Conservation (phyloP, 1,140 invertebrate species). For the Nixonia krombeini region DNA sequence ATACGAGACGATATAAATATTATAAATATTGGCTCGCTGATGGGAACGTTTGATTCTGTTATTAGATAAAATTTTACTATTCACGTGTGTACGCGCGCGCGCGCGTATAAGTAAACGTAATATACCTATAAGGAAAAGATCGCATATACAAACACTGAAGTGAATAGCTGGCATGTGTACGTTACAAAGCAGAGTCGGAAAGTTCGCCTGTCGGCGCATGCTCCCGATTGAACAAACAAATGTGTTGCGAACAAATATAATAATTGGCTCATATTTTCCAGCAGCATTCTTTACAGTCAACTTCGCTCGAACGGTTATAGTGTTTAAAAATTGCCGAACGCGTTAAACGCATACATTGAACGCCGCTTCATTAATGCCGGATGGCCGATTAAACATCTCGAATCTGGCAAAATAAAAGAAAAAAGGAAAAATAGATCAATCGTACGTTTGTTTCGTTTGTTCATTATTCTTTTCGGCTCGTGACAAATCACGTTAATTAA, state of each 20-base stretch:
- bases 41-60: constrained; percentile 36
- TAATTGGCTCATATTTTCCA: constrained; percentile 56
- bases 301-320: constrained; percentile 39
- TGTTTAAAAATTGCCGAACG: constrained; percentile 45
- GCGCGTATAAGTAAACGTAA: no score
- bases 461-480: background rate
- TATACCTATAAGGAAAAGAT: constrained; percentile 22
- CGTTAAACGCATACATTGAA: constrained; percentile 27
- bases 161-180: constrained; percentile 22
- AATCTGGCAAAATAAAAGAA: no score
- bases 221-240: constrained; percentile 54
- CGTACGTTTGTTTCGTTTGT: no score
- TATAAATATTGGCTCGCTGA: constrained; percentile 21
- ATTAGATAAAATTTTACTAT: constrained; percentile 22
- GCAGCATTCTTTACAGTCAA: constrained; percentile 35
- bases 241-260: constrained; percentile 51
- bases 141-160: constrained; percentile 28
- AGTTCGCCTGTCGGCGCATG: constrained; percentile 32
- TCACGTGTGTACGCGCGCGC: no score
- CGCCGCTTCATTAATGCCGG: constrained; percentile 30
- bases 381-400: constrained; percentile 20
- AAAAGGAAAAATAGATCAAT: no score
- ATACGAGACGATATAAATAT: no score
- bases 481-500: no score
- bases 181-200: constrained; percentile 36